These are phyloP conservation scores for Anas platyrhynchos DNA, from an alignment of 2,113 vertebrate genomes.

Conservation along the genomic window DNA sequence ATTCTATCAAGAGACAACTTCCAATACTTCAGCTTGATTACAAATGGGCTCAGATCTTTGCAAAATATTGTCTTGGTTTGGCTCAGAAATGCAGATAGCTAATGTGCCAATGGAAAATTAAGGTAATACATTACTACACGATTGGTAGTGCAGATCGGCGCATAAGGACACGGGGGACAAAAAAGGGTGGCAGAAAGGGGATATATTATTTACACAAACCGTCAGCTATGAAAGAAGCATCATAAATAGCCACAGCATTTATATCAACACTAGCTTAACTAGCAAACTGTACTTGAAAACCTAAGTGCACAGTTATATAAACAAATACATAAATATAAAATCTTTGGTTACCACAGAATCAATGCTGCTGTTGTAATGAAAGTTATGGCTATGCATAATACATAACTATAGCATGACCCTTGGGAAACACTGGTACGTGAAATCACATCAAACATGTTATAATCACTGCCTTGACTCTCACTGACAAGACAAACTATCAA, in stretches of 20 bases:
- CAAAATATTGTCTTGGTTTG: neutral
- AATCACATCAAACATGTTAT: neutral
- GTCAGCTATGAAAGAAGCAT: neutral
- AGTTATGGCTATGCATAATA: neutral
- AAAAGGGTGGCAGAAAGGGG: neutral
- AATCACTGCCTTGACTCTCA: neutral
- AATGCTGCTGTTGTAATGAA: neutral
- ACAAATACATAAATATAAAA: rapidly evolving
- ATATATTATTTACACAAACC: neutral
- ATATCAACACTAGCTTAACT: rapidly evolving
- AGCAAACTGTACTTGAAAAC: neutral
- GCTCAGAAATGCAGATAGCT: neutral
- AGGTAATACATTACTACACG: neutral
- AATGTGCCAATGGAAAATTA: neutral
- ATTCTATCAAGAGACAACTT: constrained; percentile 6
- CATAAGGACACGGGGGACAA: neutral
- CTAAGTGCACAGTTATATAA: neutral
- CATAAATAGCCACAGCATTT: neutral
- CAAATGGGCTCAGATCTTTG: neutral
- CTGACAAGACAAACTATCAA: neutral
- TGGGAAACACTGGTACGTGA: neutral
- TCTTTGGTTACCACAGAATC: neutral
- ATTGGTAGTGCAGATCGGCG: neutral
- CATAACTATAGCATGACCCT: neutral
- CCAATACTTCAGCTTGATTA: neutral